These are phyloP conservation scores for Barypeithes pellucidus DNA, from an alignment of 2,888 invertebrate species.

Conservation along the genomic window DNA sequence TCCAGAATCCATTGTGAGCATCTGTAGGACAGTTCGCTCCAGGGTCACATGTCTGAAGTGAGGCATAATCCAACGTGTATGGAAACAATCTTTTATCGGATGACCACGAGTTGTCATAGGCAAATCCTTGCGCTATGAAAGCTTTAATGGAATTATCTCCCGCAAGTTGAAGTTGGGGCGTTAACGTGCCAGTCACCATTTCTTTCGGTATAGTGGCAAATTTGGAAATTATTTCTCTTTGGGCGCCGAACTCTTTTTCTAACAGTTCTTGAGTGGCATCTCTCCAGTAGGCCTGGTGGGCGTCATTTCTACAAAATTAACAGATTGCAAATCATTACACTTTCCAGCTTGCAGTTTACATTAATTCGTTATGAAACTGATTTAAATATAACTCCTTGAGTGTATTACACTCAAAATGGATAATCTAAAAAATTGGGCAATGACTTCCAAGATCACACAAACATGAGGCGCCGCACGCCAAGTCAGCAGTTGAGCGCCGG, in stretches of 20 bases:
- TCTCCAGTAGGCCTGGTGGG: slow-evolving; percentile 64
- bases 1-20: slow-evolving; percentile 77
- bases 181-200: slow-evolving; percentile 68
- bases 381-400: too few species aligned
- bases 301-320: slow-evolving; percentile 57
- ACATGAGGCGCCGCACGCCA: too few species aligned
- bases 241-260: slow-evolving; percentile 66
- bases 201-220: slow-evolving; percentile 66
- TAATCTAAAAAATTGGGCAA: too few species aligned
- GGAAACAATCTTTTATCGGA: slow-evolving; percentile 76
- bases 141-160: slow-evolving; percentile 76
- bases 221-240: slow-evolving; percentile 64
- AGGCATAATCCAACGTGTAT: slow-evolving; percentile 78
- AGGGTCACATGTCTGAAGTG: slow-evolving; percentile 73
- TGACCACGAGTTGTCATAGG: slow-evolving; percentile 79
- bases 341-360: too few species aligned
- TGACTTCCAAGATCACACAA: too few species aligned
- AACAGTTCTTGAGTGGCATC: slow-evolving; percentile 61
- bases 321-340: too few species aligned
- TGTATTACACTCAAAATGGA: too few species aligned
- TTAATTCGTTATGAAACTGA: too few species aligned
- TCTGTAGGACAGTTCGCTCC: slow-evolving; percentile 75
- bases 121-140: slow-evolving; percentile 71
- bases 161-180: slow-evolving; percentile 74
- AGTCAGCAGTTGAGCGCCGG: too few species aligned